Base-by-base conservation (phyloP, 2,888 invertebrate genomes). In the Tenthredo distinguenda region DNA sequence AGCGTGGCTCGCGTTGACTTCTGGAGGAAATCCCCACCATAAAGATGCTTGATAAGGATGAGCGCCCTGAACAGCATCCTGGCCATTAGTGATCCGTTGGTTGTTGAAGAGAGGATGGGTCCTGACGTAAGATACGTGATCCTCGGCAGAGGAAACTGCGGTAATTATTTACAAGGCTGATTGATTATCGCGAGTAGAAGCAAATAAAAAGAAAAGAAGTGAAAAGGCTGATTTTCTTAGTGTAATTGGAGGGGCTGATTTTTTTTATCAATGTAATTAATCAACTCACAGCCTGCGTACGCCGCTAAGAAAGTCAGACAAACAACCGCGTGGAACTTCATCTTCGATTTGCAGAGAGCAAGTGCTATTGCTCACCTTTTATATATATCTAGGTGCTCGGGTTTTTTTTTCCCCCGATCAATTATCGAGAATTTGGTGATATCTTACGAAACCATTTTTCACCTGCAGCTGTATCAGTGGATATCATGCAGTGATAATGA, bases 11-110 rank as follows among this genome's bases (percentile, higher is more conserved):
- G 86, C 90, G 12, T 84, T n/a, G 0, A 89, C 2, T 40, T 91
- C 3, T 0, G 92, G 91, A 12, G 91, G 88, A 4, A 90, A 0
- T 47, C 91, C 92, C 87, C 90, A 89, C 87, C 91, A 91, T 77
- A 95, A 83, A 1, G 95, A 94, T 1, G 94, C 93, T 72, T 94
- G 94, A 88, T 94, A 94, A 0, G 94, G 94, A 10, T 94, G 94
- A 9, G 93, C 87, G 81, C 94, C 93, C 9, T 93, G 92, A 0
- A 21, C 43, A 0, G 94, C 94, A 6, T 93, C 76, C 0, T 87
- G 71, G 5, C 91, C 91, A 26, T 90, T 89, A 68, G 91, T 91
- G 50, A 91, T 90, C 6, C 90, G 89, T 2, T 18, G 9, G 21
- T 15, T 62, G 21, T n/a, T 62, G 12, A 31, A 40, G 37, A 34